A percentile compares a stretch with the other conserved stretches of the same genome.
Evolutionary conservation across 2,113 vertebrate genomes (phyloP).

Genomic region (Danionella cerebrum): DNA sequence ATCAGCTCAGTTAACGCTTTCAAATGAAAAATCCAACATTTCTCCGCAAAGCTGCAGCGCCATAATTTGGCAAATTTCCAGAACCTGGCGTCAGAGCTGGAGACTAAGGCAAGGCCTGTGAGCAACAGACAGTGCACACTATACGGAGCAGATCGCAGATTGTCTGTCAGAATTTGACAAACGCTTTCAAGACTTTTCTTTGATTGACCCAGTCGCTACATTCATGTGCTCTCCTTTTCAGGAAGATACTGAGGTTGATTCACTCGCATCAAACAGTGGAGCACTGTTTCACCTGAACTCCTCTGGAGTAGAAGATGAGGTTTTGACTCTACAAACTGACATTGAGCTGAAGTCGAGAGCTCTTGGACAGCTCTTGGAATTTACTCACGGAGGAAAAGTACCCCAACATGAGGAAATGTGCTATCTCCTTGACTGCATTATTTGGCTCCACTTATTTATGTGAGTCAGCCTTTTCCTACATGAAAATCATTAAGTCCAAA

Average conservation of each 20-base stretch:
- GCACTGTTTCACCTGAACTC: constrained; percentile 18
- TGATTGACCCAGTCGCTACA: constrained; percentile 13
- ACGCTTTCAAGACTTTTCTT: constrained; percentile 23
- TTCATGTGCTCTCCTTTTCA: constrained; percentile 22
- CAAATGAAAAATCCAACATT: not conserved
- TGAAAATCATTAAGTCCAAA: too few relatives aligned
- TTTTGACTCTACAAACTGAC: constrained; percentile 33
- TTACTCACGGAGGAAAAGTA: too few relatives aligned
- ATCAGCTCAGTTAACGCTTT: constrained; percentile 19
- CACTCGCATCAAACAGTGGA: not conserved
- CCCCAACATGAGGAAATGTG: too few relatives aligned
- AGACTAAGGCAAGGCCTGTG: too few relatives aligned
- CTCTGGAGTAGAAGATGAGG: constrained; percentile 25
- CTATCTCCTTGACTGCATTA: too few relatives aligned
- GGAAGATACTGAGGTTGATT: constrained; percentile 18
- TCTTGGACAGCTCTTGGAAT: too few relatives aligned
- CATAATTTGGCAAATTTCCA: not conserved
- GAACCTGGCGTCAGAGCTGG: too few relatives aligned
- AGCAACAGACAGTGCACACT: constrained; percentile 2
- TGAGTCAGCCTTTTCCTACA: too few relatives aligned
- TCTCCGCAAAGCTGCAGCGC: constrained; percentile 4
- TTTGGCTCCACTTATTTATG: too few relatives aligned
- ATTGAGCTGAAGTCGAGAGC: constrained; percentile 23
- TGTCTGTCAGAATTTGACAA: constrained; percentile 9
- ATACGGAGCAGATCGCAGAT: constrained; percentile 10